phyloP scores from a whole-genome alignment of 2,797 vertebrate genomes.

The Hipposideros larvatus region DNA sequence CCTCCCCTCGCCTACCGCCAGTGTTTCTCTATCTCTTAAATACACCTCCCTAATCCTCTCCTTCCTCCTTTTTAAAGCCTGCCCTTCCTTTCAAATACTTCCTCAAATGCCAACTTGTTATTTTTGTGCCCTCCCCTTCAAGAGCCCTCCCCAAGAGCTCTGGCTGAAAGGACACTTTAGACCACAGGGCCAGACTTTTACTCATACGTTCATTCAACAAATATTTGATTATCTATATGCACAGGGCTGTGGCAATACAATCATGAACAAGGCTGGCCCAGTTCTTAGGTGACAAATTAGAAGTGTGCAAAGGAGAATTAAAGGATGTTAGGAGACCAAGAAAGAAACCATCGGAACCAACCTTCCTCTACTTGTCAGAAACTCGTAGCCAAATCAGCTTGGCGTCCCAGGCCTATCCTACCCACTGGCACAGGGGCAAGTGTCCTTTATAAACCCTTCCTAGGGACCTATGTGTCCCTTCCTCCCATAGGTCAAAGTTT shows the following conservation, averaged over 20 bases:
- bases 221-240: background rate
- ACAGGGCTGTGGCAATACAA: background rate
- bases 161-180: background rate
- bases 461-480: background rate
- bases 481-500: background rate
- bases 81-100: conserved; percentile 77
- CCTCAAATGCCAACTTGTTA: conserved; percentile 71
- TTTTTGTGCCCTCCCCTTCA: background rate
- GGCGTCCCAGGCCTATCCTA: background rate
- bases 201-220: conserved; percentile 29
- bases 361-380: background rate
- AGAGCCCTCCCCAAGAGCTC: conserved; percentile 1
- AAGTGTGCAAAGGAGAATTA: background rate
- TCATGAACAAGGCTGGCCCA: background rate
- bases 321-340: background rate
- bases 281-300: conserved; percentile 3
- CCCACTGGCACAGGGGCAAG: background rate
- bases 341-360: background rate
- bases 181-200: background rate
- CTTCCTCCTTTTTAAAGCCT: conserved; percentile 77
- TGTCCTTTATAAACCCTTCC: background rate
- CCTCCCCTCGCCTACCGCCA: background rate
- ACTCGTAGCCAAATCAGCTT: background rate
- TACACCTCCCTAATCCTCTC: conserved; percentile 72
- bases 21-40: conserved; percentile 70